A percentile compares a stretch with the other conserved stretches of the same genome.
Evolutionary conservation across 2,888 invertebrate species (phyloP).

Genomic region (Heliothis peltigera): DNA sequence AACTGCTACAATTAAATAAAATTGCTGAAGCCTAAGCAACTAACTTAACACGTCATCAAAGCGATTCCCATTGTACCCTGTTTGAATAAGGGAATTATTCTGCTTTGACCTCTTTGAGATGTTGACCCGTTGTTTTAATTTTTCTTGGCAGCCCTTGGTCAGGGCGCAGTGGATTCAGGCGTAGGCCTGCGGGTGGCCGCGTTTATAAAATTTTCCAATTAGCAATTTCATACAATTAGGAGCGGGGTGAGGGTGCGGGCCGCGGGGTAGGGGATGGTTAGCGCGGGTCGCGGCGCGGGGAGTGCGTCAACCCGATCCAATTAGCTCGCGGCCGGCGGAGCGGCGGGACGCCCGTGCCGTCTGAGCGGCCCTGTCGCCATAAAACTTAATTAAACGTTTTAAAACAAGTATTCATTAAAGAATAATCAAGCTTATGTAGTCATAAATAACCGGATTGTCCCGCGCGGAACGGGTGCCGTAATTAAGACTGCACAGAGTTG

Average conservation of each 20-base stretch:
- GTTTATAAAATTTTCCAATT: conserved; percentile 90
- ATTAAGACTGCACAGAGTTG: conserved; percentile 90
- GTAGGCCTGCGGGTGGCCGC: conserved; percentile 85
- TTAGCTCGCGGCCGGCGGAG: conserved; percentile 89
- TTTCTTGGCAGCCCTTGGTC: conserved; percentile 72
- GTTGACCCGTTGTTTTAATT: conserved; percentile 73
- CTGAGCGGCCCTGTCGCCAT: conserved; percentile 89
- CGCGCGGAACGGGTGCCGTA: conserved; percentile 89
- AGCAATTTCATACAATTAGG: conserved; percentile 90
- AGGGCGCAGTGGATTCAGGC: conserved; percentile 71
- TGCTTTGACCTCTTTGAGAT: conserved; percentile 59
- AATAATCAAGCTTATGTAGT: conserved; percentile 91
- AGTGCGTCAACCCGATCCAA: conserved; percentile 89
- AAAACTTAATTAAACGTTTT: conserved; percentile 91
- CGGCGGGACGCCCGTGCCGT: conserved; percentile 85
- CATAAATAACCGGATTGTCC: conserved; percentile 91
- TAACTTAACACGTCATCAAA: neutral
- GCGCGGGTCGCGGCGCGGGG: conserved; percentile 73
- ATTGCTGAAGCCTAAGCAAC: too few species aligned
- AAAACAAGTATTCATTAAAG: conserved; percentile 91
- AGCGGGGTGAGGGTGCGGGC: conserved; percentile 75
- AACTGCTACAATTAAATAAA: neutral
- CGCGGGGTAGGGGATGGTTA: conserved; percentile 68
- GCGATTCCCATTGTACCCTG: conserved; percentile 35
- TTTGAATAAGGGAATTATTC: conserved; percentile 23